Base-by-base conservation (phyloP, 2,113 vertebrate species). In the Erpornis zantholeuca region DNA sequence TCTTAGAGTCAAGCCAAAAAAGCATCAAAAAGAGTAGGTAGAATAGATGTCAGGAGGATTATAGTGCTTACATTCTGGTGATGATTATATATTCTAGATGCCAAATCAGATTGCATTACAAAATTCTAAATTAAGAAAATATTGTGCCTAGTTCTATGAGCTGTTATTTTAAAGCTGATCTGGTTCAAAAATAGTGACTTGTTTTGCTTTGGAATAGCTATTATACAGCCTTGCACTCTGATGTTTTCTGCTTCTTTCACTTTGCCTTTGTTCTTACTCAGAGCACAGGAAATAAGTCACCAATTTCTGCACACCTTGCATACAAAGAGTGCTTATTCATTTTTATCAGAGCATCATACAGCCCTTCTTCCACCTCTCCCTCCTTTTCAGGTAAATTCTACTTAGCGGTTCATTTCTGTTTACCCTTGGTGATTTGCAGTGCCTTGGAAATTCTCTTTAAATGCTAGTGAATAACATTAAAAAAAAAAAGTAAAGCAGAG, bases 101-200 rank as follows among this genome's bases (percentile, higher is more conserved):
- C 82, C 80, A 89, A 93, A 82, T 85, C 49, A 63, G 42, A 90
- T 76, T 71, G 49, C 53, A 66, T 86, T 91, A 47, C 69, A 69
- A 85, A 80, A 73, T 63, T 82, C 66, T 94, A 91, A 94, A 94
- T 90, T 85, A 90, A 88, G 78, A 82, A 90, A 92, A 94, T 80
- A 77, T 28, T 64, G 19, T 54, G 44, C 59, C 22, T 65, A 42
- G 21, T 86, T 90, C 44, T 77, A 14, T 59, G 13, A 91, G 24
- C 66, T 10, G 27, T 85, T 72, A 77, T 80, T 92, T 85, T 80
- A 65, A 82, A 77, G 85, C 29, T 77, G 35, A 69, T 72, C 65
- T 82, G 40, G 27, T 70, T 93, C 81, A 87, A 90, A 94, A 87
- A 35, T 59, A 42, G 56, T 35, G 25, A 10, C 36, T 28, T 28